phyloP scores from a whole-genome alignment of 53 echinoderm and acorn worm genomes.

The Glandiceps talaboti region DNA sequence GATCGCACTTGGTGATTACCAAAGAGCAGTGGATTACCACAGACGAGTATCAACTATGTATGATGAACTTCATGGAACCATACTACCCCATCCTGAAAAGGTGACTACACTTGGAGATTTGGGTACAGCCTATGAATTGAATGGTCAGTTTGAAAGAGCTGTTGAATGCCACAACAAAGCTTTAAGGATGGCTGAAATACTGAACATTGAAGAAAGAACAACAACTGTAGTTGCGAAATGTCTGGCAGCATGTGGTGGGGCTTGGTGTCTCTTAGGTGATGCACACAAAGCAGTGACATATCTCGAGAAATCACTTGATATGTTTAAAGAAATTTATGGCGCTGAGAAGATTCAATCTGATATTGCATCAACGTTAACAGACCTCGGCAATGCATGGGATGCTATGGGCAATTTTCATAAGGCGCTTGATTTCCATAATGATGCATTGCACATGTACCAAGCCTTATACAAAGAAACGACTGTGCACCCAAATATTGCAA shows the following conservation, averaged over 20 bases:
- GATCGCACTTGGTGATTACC: not conserved
- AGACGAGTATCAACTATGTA: not conserved
- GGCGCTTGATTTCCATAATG: not conserved
- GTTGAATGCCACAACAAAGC: not conserved
- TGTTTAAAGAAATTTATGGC: not conserved
- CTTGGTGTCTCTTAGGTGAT: not conserved
- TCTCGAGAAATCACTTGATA: not conserved
- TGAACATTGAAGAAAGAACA: not conserved
- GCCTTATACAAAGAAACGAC: not conserved
- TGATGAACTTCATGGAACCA: not conserved
- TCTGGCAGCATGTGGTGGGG: not conserved
- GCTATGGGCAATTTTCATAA: not conserved
- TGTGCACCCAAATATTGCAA: not conserved
- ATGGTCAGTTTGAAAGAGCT: not conserved
- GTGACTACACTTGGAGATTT: not conserved
- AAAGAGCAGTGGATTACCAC: not conserved
- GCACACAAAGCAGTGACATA: not conserved
- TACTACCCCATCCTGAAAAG: not conserved
- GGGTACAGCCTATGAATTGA: not conserved
- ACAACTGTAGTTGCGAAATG: not conserved
- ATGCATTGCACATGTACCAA: not conserved
- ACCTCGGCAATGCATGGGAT: not conserved
- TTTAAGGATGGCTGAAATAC: not conserved
- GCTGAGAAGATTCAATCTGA: not conserved
- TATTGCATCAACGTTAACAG: not conserved